These are phyloP conservation scores for Premnoplex brunnescens DNA, from an alignment of 2,797 vertebrate species.

Conservation along the genomic window DNA sequence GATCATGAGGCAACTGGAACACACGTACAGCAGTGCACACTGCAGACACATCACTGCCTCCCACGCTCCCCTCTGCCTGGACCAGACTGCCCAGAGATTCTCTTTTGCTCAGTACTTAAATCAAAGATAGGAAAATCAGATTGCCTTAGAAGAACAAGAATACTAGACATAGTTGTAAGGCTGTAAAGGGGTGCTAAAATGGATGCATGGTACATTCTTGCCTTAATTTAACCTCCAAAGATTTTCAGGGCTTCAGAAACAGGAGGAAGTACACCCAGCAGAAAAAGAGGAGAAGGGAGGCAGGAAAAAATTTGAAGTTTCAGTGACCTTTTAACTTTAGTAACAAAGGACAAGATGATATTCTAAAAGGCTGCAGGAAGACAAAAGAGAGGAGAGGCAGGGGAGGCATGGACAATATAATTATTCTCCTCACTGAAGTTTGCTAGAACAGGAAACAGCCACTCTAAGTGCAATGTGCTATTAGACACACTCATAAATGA, in stretches of 20 bases:
- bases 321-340: neutral
- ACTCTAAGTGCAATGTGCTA: neutral
- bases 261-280: neutral
- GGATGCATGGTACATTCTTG: neutral
- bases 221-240: neutral
- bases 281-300: neutral
- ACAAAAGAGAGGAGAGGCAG: neutral
- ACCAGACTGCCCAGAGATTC: neutral
- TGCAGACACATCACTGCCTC: rapidly evolving
- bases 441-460: neutral
- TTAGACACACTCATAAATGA: neutral
- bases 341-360: neutral
- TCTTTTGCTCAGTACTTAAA: neutral
- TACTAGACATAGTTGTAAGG: neutral
- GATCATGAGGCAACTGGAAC: neutral
- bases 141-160: neutral
- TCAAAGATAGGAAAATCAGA: neutral
- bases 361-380: neutral
- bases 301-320: neutral
- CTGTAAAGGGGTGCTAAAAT: neutral
- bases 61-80: rapidly evolving
- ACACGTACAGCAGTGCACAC: rapidly evolving
- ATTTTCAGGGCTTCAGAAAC: neutral
- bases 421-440: neutral
- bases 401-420: rapidly evolving